Evolutionary conservation across 2,888 invertebrate genomes (phyloP).

Genomic region (Drosophila nr. medialis): DNA sequence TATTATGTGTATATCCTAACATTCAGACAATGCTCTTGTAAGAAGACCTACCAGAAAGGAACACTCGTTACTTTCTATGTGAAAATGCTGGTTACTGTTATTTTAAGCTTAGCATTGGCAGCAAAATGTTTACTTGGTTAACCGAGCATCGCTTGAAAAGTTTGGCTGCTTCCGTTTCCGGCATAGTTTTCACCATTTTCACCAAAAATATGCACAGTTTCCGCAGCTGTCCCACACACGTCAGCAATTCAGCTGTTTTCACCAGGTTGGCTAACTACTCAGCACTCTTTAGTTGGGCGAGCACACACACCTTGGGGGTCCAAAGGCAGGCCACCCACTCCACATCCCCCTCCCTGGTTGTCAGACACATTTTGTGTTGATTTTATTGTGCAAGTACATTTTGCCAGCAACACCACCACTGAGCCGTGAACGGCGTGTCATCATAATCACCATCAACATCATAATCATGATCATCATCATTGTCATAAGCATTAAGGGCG

Average conservation of each 20-base stretch:
- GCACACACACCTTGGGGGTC: slow-evolving; percentile 35
- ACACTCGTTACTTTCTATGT: not conserved
- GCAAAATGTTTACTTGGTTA: slow-evolving; percentile 52
- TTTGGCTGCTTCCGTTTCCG: slow-evolving; percentile 68
- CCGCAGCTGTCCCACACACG: slow-evolving; percentile 23
- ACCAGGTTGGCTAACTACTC: not conserved
- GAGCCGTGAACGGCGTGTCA: slow-evolving; percentile 65
- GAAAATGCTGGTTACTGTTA: slow-evolving; percentile 1
- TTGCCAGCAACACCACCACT: slow-evolving; percentile 50
- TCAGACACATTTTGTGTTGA: slow-evolving; percentile 57
- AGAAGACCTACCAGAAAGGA: not conserved
- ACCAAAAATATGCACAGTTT: slow-evolving; percentile 32
- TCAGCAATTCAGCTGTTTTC: slow-evolving; percentile 10
- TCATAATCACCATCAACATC: slow-evolving; percentile 36
- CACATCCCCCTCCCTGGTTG: not conserved
- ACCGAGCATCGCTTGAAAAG: slow-evolving; percentile 27
- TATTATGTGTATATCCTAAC: not conserved
- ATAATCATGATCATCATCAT: slow-evolving; percentile 19
- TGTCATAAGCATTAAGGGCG: slow-evolving; percentile 6
- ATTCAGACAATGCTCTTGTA: not conserved
- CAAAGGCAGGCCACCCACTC: slow-evolving; percentile 3
- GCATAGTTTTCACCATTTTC: slow-evolving; percentile 53
- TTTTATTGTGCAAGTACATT: slow-evolving; percentile 65
- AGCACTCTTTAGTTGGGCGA: slow-evolving; percentile 4
- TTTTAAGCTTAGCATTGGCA: slow-evolving; percentile 12